Evolutionary conservation across 2,888 invertebrate genomes (phyloP).

Genomic region (Dryococelus australis): DNA sequence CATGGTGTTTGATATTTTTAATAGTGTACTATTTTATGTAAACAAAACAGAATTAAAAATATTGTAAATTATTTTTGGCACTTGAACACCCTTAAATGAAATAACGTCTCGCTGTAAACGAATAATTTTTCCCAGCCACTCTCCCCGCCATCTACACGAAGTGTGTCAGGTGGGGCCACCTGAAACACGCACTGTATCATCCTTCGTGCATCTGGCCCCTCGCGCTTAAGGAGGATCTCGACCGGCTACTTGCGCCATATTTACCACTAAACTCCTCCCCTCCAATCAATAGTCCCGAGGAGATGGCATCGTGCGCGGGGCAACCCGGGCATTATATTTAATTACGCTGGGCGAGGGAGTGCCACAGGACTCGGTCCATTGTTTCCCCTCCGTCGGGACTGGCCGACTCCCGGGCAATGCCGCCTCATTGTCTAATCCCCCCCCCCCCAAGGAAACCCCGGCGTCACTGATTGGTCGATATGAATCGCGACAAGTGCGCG

Average conservation of each 20-base stretch:
- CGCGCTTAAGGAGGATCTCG: background rate
- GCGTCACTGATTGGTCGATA: background rate
- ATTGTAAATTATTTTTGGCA: too few relatives aligned
- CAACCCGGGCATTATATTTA: slow-evolving; percentile 3
- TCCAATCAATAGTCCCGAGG: background rate
- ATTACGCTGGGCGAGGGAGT: background rate
- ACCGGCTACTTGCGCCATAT: background rate
- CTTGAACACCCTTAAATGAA: too few relatives aligned
- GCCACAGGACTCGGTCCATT: background rate
- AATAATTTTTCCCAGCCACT: too few relatives aligned
- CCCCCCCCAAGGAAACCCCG: background rate
- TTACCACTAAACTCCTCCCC: background rate
- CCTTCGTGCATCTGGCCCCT: too few relatives aligned
- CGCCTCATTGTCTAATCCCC: background rate
- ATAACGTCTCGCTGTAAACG: too few relatives aligned
- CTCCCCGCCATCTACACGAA: too few relatives aligned
- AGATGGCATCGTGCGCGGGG: background rate
- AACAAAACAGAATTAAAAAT: too few relatives aligned
- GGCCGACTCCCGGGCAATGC: background rate
- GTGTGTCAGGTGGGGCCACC: too few relatives aligned
- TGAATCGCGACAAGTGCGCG: background rate
- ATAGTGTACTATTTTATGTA: too few relatives aligned
- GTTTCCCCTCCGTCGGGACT: background rate
- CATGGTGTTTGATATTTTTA: too few relatives aligned
- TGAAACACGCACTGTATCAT: too few relatives aligned